phyloP scores from a whole-genome alignment of 2,888 invertebrate species.

The Phaonia tiefii region DNA sequence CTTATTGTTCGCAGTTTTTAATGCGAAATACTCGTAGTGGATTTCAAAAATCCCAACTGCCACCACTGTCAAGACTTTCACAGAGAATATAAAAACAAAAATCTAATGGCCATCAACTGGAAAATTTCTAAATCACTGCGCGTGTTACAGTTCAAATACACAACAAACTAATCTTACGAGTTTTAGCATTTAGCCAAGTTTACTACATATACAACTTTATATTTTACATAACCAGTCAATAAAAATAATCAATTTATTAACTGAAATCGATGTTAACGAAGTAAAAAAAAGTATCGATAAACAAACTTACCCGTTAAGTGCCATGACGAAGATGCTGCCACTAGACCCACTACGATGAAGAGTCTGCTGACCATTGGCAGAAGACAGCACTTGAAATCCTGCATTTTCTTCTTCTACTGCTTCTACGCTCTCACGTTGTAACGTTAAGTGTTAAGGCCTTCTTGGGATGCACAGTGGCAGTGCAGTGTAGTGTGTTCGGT shows the following conservation, averaged over 20 bases:
- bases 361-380: conserved; percentile 52
- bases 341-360: conserved; percentile 8
- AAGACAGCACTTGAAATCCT: conserved; percentile 34
- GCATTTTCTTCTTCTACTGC: conserved; percentile 48
- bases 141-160: neutral
- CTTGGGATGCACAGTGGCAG: too few relatives aligned
- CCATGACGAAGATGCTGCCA: conserved; percentile 3
- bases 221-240: conserved; percentile 11
- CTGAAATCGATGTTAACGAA: neutral
- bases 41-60: too few relatives aligned
- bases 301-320: conserved; percentile 52
- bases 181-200: neutral
- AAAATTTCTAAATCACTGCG: conserved; percentile 1
- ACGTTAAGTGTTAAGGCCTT: too few relatives aligned
- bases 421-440: neutral
- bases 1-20: too few relatives aligned
- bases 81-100: neutral
- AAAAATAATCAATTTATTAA: conserved; percentile 11
- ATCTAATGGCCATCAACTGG: neutral
- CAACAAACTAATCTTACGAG: neutral
- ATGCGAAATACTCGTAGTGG: too few relatives aligned
- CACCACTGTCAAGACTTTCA: neutral
- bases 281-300: neutral
- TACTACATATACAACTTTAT: too few relatives aligned
- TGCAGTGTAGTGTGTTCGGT: neutral